Evolutionary conservation across 1,140 invertebrate genomes (phyloP).

Genomic region (Drosophila virilis): DNA sequence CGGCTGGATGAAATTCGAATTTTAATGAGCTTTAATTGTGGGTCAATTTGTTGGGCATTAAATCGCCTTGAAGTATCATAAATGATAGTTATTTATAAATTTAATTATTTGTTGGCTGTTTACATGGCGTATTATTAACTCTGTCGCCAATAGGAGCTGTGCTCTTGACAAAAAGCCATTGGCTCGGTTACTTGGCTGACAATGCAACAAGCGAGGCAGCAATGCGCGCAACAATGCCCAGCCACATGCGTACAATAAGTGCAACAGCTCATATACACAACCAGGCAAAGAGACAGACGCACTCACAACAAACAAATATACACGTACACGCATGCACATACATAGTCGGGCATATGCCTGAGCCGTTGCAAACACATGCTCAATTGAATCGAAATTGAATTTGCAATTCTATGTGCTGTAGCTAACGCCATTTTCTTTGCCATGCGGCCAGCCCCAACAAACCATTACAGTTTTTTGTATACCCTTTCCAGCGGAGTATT

Average conservation of each 20-base stretch:
- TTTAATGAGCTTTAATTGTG: slow-evolving; percentile 70
- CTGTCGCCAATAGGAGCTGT: slow-evolving; percentile 40
- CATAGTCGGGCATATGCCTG: slow-evolving; percentile 58
- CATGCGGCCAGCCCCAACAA: slow-evolving; percentile 48
- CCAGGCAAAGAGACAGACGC: neutral
- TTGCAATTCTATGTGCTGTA: slow-evolving; percentile 81
- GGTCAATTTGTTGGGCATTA: slow-evolving; percentile 43
- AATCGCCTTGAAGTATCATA: slow-evolving; percentile 34
- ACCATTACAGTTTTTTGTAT: slow-evolving; percentile 23
- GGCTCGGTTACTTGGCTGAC: slow-evolving; percentile 70
- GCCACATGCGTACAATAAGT: slow-evolving; percentile 34
- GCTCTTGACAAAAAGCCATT: slow-evolving; percentile 45
- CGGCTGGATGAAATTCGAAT: slow-evolving; percentile 55
- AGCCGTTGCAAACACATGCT: slow-evolving; percentile 77
- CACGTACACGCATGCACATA: slow-evolving; percentile 23
- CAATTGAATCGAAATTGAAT: slow-evolving; percentile 83
- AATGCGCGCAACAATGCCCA: slow-evolving; percentile 65
- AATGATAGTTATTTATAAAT: neutral
- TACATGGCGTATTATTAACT: neutral
- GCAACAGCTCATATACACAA: slow-evolving; percentile 48
- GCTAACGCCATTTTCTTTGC: slow-evolving; percentile 80
- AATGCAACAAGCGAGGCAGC: slow-evolving; percentile 74
- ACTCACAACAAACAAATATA: slow-evolving; percentile 12
- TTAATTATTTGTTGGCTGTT: neutral
- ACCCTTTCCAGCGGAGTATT: slow-evolving; percentile 3